Percentiles rank a stretch among this genome's conserved stretches.
These are phyloP conservation scores for Petrocephalus schoutedeni DNA, from an alignment of 2,797 vertebrate genomes.

Conservation along the genomic window DNA sequence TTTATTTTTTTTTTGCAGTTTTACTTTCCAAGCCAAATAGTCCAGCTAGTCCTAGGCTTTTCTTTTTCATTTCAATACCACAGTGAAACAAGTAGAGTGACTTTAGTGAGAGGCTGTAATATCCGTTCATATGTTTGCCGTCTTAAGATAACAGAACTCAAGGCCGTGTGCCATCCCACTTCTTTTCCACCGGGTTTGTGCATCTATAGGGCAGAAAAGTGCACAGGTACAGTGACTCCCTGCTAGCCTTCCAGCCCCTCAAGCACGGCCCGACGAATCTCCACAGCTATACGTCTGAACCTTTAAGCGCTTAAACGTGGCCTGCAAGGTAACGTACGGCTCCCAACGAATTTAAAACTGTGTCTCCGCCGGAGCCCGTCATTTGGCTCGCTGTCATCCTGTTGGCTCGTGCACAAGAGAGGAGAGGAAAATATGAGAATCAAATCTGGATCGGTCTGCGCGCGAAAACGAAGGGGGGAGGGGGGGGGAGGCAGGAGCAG, in stretches of 20 bases:
- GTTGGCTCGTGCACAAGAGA: slow-evolving; percentile 44
- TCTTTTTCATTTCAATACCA: slow-evolving; percentile 24
- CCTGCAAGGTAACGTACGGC: slow-evolving; percentile 21
- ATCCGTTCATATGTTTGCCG: slow-evolving; percentile 53
- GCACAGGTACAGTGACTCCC: background rate
- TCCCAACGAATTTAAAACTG: slow-evolving; percentile 36
- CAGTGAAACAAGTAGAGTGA: slow-evolving; percentile 30
- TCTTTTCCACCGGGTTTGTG: slow-evolving; percentile 22
- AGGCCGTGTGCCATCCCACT: slow-evolving; percentile 26
- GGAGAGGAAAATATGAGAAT: slow-evolving; percentile 35
- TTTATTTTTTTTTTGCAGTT: background rate
- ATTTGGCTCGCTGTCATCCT: slow-evolving; percentile 39
- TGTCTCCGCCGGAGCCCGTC: slow-evolving; percentile 34
- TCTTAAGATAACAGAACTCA: slow-evolving; percentile 50
- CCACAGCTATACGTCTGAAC: slow-evolving; percentile 7
- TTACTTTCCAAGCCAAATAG: background rate
- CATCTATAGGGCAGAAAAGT: background rate
- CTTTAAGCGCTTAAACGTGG: background rate
- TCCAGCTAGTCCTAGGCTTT: background rate
- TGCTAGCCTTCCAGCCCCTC: background rate
- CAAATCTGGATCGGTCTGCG: slow-evolving; percentile 39
- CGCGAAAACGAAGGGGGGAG: slow-evolving; percentile 36
- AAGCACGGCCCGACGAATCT: background rate
- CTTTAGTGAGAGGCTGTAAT: slow-evolving; percentile 48
- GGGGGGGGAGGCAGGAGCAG: slow-evolving; percentile 18